These are phyloP conservation scores for Notothenia rossii DNA, from an alignment of 2,113 vertebrate species.

Conservation along the genomic window DNA sequence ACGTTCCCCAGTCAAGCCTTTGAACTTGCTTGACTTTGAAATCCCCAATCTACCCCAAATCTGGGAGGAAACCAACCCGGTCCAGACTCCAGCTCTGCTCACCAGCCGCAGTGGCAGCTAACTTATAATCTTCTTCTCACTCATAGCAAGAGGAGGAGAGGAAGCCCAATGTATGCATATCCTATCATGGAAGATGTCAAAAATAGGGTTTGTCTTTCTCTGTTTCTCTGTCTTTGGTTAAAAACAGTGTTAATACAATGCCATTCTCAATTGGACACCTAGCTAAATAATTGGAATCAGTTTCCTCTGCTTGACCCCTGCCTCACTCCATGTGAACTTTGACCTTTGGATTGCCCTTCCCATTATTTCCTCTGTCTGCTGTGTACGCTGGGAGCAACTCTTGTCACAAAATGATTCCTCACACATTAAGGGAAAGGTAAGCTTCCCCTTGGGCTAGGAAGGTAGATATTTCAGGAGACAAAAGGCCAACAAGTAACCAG, in stretches of 20 bases:
- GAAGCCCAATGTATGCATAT: conserved; percentile 46
- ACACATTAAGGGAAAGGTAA: conserved; percentile 56
- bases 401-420: conserved; percentile 50
- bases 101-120: conserved; percentile 54
- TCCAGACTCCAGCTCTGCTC: conserved; percentile 57
- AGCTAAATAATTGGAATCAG: not conserved
- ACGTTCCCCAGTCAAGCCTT: conserved; percentile 75
- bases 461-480: conserved; percentile 38
- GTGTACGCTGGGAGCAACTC: conserved; percentile 23
- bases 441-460: conserved; percentile 45
- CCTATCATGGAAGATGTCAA: conserved; percentile 47
- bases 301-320: conserved; percentile 27
- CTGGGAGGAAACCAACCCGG: conserved; percentile 62
- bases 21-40: conserved; percentile 85
- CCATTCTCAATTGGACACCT: not conserved
- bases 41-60: conserved; percentile 73
- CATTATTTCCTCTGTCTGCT: conserved; percentile 25
- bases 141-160: conserved; percentile 19
- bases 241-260: not conserved
- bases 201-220: not conserved
- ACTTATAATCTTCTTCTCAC: conserved; percentile 64
- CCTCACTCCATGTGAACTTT: conserved; percentile 39
- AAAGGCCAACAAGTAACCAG: conserved; percentile 50
- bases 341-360: conserved; percentile 43
- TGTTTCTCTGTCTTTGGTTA: not conserved